These are phyloP conservation scores for Todiramphus chloris DNA, from an alignment of 2,113 vertebrate species.

Conservation along the genomic window DNA sequence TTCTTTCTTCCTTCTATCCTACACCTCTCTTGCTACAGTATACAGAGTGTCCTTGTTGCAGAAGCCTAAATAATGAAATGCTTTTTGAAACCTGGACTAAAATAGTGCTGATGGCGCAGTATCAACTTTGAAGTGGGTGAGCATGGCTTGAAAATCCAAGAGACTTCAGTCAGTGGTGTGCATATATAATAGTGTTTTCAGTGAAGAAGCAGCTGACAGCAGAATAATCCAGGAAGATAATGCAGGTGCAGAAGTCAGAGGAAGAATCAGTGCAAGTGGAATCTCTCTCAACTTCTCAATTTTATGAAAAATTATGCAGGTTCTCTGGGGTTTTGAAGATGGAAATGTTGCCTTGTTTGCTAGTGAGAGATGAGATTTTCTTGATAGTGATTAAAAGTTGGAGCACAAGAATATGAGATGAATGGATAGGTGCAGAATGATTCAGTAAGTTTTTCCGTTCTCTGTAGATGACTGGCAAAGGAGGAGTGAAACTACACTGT, in stretches of 20 bases:
- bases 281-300: not conserved
- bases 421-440: not conserved
- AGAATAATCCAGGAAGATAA: slow-evolving; percentile 49
- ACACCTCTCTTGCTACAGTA: not conserved
- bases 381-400: slow-evolving; percentile 7
- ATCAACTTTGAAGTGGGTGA: not conserved
- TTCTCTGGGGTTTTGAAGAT: slow-evolving; percentile 18
- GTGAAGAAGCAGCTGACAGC: slow-evolving; percentile 15
- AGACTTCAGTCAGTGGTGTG: not conserved
- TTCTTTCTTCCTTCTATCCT: not conserved
- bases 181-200: slow-evolving; percentile 28
- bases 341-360: slow-evolving; percentile 4
- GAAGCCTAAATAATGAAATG: not conserved
- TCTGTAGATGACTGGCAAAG: not conserved
- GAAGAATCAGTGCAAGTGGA: not conserved
- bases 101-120: slow-evolving; percentile 8
- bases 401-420: not conserved
- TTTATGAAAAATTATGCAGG: slow-evolving; percentile 1
- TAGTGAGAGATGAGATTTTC: not conserved
- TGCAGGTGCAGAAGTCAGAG: slow-evolving; percentile 6
- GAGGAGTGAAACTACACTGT: not conserved
- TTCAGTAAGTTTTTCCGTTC: not conserved
- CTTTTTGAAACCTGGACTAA: not conserved
- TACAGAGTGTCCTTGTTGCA: not conserved
- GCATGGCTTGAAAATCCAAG: slow-evolving; percentile 1